Conservation (phyloP, 2,888 invertebrate species). For the Antheraea assamensis region DNA sequence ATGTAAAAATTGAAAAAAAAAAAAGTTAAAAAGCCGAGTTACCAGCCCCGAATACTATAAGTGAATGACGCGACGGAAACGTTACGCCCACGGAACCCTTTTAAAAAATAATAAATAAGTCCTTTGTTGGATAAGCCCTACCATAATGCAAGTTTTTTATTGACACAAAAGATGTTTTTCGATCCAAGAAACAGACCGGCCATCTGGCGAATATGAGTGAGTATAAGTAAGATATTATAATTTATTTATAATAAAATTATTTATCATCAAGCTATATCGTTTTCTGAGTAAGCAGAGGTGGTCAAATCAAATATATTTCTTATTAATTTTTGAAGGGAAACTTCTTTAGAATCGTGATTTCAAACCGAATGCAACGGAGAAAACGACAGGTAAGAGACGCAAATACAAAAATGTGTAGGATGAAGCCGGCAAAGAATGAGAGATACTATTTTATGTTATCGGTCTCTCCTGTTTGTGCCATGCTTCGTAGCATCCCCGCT, state of each 20-base stretch:
- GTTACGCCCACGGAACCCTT: slow-evolving; percentile 54
- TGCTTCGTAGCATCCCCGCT: too few relatives aligned
- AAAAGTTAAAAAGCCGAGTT: slow-evolving; percentile 34
- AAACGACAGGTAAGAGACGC: too few relatives aligned
- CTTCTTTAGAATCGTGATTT: too few relatives aligned
- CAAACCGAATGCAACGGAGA: too few relatives aligned
- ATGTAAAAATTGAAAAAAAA: slow-evolving; percentile 43
- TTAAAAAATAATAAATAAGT: slow-evolving; percentile 56
- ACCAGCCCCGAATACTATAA: slow-evolving; percentile 38
- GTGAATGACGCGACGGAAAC: slow-evolving; percentile 41
- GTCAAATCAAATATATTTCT: too few relatives aligned
- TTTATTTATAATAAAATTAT: neutral
- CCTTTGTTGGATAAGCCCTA: slow-evolving; percentile 24
- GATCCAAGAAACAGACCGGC: slow-evolving; percentile 29
- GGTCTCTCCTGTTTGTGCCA: too few relatives aligned
- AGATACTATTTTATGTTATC: too few relatives aligned
- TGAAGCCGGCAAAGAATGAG: too few relatives aligned
- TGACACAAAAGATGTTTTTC: slow-evolving; percentile 37
- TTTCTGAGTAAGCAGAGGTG: neutral
- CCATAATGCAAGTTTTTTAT: slow-evolving; percentile 32
- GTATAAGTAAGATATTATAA: slow-evolving; percentile 7
- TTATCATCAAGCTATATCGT: neutral
- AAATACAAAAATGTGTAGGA: too few relatives aligned
- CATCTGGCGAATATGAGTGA: slow-evolving; percentile 33
- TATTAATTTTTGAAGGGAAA: too few relatives aligned